These are phyloP conservation scores for Epizoanthus ramosus DNA, from an alignment of 92 coral and sea anemone genomes.

Conservation along the genomic window DNA sequence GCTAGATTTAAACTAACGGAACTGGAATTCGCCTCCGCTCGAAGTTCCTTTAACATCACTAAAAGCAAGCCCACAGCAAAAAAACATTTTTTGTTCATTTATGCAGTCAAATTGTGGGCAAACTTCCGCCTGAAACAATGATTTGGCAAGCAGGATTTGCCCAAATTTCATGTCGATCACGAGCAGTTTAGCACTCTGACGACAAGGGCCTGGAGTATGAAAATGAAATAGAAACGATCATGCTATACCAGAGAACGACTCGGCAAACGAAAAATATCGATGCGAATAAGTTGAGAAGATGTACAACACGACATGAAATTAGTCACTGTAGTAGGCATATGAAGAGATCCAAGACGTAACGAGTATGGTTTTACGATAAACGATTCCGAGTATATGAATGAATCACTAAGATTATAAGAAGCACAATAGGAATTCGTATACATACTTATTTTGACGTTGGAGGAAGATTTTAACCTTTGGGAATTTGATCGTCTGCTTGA, in stretches of 20 bases:
- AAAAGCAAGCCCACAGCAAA: not conserved
- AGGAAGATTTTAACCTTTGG: not conserved
- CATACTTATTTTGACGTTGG: not conserved
- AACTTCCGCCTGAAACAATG: not conserved
- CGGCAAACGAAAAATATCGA: not conserved
- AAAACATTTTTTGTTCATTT: too few relatives aligned
- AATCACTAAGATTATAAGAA: conserved; percentile 1
- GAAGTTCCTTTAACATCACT: not conserved
- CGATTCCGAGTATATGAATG: not conserved
- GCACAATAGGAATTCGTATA: not conserved
- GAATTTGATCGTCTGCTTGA: not conserved
- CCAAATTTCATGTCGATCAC: not conserved
- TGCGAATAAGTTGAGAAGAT: not conserved
- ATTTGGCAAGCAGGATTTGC: not conserved
- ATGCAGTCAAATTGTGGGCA: not conserved
- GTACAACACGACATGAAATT: not conserved
- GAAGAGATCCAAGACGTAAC: not conserved
- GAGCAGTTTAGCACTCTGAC: not conserved
- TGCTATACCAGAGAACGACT: not conserved
- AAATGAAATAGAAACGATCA: not conserved
- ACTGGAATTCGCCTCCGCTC: not conserved
- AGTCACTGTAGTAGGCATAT: not conserved
- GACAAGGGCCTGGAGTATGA: not conserved
- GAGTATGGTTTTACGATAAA: not conserved
- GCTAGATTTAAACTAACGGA: not conserved